Conservation (phyloP, 2,888 invertebrate species). For the Ennomos quercinarius region DNA sequence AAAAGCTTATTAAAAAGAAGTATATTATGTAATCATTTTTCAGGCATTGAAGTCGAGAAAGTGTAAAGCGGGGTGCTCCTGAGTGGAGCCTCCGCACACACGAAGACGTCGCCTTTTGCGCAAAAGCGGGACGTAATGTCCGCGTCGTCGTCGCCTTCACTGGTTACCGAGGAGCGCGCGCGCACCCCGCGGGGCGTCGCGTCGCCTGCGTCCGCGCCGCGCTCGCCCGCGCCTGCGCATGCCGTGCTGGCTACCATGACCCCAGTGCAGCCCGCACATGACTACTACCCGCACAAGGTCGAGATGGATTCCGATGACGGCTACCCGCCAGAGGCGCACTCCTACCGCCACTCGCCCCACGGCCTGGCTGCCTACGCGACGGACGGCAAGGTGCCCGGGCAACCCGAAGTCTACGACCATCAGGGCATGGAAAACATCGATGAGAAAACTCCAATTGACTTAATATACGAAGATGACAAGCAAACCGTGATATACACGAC, state of each 20-base stretch:
- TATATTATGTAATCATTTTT: constrained; percentile 48
- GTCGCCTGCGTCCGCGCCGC: constrained; percentile 81
- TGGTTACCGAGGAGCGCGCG: constrained; percentile 71
- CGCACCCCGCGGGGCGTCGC: constrained; percentile 75
- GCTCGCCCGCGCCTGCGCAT: constrained; percentile 88
- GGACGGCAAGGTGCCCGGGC: constrained; percentile 85
- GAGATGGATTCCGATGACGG: constrained; percentile 87
- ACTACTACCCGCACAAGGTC: constrained; percentile 86
- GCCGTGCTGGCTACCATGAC: constrained; percentile 95
- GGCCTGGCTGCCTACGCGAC: constrained; percentile 81
- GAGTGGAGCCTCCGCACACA: constrained; percentile 70
- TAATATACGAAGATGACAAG: constrained; percentile 94
- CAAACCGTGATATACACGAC: constrained; percentile 94
- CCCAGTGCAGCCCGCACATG: constrained; percentile 92
- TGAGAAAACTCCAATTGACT: constrained; percentile 91
- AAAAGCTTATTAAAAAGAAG: too few species aligned
- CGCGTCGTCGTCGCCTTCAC: constrained; percentile 73
- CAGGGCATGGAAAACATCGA: constrained; percentile 84
- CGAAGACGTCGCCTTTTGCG: constrained; percentile 66
- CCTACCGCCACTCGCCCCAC: constrained; percentile 85
- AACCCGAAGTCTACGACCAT: constrained; percentile 81
- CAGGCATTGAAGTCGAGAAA: constrained; percentile 67
- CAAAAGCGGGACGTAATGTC: constrained; percentile 73
- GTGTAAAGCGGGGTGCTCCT: constrained; percentile 77
- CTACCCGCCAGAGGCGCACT: constrained; percentile 86